phyloP scores from a whole-genome alignment of 2,113 vertebrate species.

The Macrotus californicus region DNA sequence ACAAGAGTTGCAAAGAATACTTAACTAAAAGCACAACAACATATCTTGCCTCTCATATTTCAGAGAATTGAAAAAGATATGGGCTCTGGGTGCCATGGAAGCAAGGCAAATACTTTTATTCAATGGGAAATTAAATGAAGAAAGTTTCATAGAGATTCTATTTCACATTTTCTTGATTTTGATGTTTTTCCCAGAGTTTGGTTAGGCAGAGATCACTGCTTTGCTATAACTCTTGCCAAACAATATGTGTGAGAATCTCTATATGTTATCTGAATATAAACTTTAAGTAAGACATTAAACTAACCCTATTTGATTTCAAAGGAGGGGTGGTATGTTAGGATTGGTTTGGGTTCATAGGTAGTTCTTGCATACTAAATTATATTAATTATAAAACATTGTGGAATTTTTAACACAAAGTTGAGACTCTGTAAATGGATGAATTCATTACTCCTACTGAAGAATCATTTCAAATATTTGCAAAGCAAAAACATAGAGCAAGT shows the following conservation, averaged over 20 bases:
- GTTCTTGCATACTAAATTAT: background rate
- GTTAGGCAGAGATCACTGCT: background rate
- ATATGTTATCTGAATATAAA: background rate
- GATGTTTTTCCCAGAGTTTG: slow-evolving; percentile 25
- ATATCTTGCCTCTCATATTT: slow-evolving; percentile 56
- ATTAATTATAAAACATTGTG: background rate
- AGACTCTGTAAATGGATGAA: slow-evolving; percentile 15
- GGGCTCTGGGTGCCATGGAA: slow-evolving; percentile 25
- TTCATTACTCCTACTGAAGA: slow-evolving; percentile 30
- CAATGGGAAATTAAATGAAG: slow-evolving; percentile 46
- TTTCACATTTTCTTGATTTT: slow-evolving; percentile 32
- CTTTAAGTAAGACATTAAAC: slow-evolving; percentile 31
- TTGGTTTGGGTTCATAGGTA: background rate
- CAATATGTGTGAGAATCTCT: background rate
- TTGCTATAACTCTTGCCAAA: slow-evolving; percentile 46
- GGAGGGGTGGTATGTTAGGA: background rate
- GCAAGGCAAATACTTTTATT: slow-evolving; percentile 28
- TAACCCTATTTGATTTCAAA: slow-evolving; percentile 26
- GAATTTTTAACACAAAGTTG: slow-evolving; percentile 16
- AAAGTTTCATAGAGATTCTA: slow-evolving; percentile 19
- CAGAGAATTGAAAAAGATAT: slow-evolving; percentile 48
- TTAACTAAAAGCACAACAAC: slow-evolving; percentile 59
- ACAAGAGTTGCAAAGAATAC: slow-evolving; percentile 61
- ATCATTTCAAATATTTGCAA: slow-evolving; percentile 46
- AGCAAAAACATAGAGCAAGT: slow-evolving; percentile 23